Evolutionary conservation across 2,888 invertebrate species (phyloP), one percentile per base, ranked within the genome.

Genomic region (Drosophila neotestacea): DNA sequence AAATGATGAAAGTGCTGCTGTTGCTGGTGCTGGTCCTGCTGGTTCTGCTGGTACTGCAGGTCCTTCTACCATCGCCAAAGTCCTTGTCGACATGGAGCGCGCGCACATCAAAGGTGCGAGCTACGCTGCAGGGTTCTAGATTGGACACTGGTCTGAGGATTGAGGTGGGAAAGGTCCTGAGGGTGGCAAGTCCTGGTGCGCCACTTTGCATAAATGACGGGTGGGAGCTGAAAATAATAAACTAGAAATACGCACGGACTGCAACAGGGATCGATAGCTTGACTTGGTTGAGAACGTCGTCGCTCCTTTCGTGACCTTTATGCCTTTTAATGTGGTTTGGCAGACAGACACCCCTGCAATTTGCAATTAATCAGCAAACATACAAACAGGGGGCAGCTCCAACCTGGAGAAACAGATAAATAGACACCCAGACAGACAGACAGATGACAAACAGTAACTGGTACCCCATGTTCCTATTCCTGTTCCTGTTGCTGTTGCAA

Each of bases 151-250:
- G 68, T 42, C 54, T 50, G 60, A n/a, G 58, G 22, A 44, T 46
- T 51, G 44, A 28, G 42, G n/a, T 50, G 44, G 39, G 4, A n/a
- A n/a, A n/a, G 32, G 41, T 34, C 2, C 22, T 30, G 32, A 4
- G 27, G 46, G 36, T 13, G 58, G 59, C 60, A 61, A 60, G 56
- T 77, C 79, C 79, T 77, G 79, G 84, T 61, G 74, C 70, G 85
- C 82, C 84, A 84, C 87, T 84, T 86, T 84, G 87, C 84, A 84
- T 86, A 84, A 86, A 84, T 81, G 84, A 72, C 75, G 77, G 81
- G 68, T 71, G 60, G 66, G 28, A 62, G 66, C 52, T 22, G 67
- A 86, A 84, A 86, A 84, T 84, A 84, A 84, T 84, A 84, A 84
- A 84, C 84, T 84, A 73, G 87, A 51, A 86, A 79, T 86, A 86